Conservation (phyloP, 2,113 vertebrate species). For the Platichthys stellatus region DNA sequence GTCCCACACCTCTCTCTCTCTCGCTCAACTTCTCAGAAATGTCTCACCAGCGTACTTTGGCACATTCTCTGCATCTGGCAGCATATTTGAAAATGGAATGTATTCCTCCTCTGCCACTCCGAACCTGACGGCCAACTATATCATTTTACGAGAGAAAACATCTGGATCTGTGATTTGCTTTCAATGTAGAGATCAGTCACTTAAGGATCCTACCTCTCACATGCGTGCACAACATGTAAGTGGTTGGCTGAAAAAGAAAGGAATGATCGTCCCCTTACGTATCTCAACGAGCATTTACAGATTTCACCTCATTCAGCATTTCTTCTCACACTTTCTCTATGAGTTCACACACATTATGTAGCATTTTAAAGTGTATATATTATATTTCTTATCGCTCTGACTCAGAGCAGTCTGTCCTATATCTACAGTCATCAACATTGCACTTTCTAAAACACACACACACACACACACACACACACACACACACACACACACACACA, state of each 20-base stretch:
- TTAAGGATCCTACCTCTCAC: not conserved
- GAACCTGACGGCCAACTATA: constrained; percentile 11
- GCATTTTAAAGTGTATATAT: too few species aligned
- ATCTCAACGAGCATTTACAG: not conserved
- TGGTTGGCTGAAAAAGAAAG: not conserved
- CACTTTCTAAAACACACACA: too few species aligned
- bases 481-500: too few species aligned
- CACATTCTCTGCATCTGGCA: constrained; percentile 23
- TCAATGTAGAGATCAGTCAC: not conserved
- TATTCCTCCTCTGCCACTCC: constrained; percentile 1
- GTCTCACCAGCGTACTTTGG: constrained; percentile 9
- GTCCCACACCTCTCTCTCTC: too few species aligned
- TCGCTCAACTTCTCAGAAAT: constrained; percentile 1
- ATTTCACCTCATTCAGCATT: not conserved
- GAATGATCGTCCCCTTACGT: not conserved
- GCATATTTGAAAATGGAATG: constrained; percentile 1
- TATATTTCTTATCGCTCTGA: too few species aligned
- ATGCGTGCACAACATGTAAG: not conserved
- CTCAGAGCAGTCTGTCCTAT: too few species aligned
- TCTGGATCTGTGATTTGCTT: constrained; percentile 8
- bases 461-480: too few species aligned
- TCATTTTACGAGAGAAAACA: constrained; percentile 11
- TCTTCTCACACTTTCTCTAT: too few species aligned
- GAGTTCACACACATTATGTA: too few species aligned
- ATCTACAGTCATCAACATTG: too few species aligned